These are phyloP conservation scores for Pipra filicauda DNA, from an alignment of 2,113 vertebrate species.

Conservation along the genomic window DNA sequence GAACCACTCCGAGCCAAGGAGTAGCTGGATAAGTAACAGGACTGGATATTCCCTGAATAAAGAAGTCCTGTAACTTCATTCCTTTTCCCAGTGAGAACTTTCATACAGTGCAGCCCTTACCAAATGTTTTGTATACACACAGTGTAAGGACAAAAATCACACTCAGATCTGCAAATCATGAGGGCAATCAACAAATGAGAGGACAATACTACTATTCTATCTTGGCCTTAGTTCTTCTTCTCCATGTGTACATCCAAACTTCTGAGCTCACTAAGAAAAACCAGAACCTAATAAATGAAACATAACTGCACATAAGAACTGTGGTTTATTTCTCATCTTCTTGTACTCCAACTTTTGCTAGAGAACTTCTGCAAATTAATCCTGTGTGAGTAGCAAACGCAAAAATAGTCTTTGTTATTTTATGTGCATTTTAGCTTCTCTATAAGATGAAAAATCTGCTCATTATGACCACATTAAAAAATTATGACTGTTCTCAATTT, in stretches of 20 bases:
- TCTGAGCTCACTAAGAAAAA: not conserved
- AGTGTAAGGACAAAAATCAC: not conserved
- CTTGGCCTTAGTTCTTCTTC: not conserved
- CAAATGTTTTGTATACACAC: too few species aligned
- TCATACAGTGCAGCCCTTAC: not conserved
- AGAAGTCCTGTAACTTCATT: not conserved
- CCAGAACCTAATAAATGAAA: not conserved
- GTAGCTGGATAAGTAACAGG: not conserved
- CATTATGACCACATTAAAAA: not conserved
- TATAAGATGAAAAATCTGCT: not conserved
- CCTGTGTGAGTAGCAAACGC: not conserved
- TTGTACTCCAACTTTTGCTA: not conserved
- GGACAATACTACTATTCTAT: not conserved
- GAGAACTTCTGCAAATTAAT: not conserved
- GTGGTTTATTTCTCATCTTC: not conserved
- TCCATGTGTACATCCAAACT: not conserved
- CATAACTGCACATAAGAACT: not conserved
- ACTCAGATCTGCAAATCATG: not conserved
- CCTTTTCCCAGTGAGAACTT: not conserved
- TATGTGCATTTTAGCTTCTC: not conserved
- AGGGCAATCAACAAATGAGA: not conserved
- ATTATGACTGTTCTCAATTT: not conserved
- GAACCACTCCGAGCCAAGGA: not conserved
- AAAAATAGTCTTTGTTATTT: not conserved
- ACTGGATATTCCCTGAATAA: not conserved